Evolutionary conservation across 2,113 vertebrate genomes (phyloP), one percentile per base, ranked within the genome.

Genomic region (Tragelaphus buxtoni): DNA sequence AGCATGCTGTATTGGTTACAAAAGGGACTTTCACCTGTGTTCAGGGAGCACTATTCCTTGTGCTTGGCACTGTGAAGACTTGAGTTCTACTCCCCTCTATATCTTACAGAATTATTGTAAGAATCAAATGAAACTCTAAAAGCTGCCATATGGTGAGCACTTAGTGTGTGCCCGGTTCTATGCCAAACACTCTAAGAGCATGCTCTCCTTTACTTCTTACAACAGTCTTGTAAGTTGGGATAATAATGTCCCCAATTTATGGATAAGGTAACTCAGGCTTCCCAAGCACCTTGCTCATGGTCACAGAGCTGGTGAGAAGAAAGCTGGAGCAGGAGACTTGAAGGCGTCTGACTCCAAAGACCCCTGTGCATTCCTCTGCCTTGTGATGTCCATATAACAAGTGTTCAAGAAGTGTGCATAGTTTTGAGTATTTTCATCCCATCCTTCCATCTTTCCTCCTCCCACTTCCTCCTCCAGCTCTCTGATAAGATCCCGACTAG

Each of bases 401-500:
- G 30, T 32, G 13, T 76, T 49, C 79, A 6, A 12, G 28, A 96
- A 90, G 30, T 4, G 6, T 20, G n/a, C 26, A 47, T 55, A 63
- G 51, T 72, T 76, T 49, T 30, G 35, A 55, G 74, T 55, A 51
- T 47, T 88, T 85, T 58, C 80, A 87, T 72, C n/a, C 42, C 35
- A 51, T 61, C 20, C n/a, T 61, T 47, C 30, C 28, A 18, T 17
- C 39, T 28, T 53, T 53, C 39, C 35, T 93, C 39, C 42, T 91
- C 56, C 35, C 42, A 58, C n/a, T 49, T 92, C 77, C 72, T 86
- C 90, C 28, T 84, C 63, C 58, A 61, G 49, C 18, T 95, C 65
- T 47, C 42, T 28, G 81, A 76, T 90, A 13, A 63, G 42, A 63
- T 35, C 35, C 56, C 61, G 35, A 55, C 49, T 24, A 90, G n/a